phyloP scores from a whole-genome alignment of 2,888 invertebrate species.

The Eupithecia centaureata region DNA sequence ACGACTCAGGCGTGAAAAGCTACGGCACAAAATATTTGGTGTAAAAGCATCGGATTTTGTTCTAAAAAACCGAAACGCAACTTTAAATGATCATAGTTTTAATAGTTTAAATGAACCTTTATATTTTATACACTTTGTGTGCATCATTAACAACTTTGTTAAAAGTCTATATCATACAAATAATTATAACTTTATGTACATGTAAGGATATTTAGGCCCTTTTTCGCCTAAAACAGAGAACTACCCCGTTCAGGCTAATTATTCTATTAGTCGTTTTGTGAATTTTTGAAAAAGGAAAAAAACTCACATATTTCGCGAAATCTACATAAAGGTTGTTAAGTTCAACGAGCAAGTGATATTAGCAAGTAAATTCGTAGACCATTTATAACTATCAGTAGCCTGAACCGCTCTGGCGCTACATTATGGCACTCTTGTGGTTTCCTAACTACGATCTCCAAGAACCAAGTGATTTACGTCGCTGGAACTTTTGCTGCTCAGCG shows the following conservation, averaged over 20 bases:
- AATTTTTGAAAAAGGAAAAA: too few species aligned
- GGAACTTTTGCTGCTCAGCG: conserved; percentile 54
- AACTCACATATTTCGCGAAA: background rate
- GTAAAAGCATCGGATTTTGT: background rate
- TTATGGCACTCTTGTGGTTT: conserved; percentile 66
- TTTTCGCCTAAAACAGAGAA: too few species aligned
- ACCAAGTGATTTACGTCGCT: conserved; percentile 60
- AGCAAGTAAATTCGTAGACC: conserved; percentile 57
- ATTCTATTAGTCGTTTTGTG: too few species aligned
- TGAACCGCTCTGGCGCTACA: conserved; percentile 52
- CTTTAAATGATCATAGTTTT: too few species aligned
- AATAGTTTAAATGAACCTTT: too few species aligned
- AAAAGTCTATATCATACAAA: too few species aligned
- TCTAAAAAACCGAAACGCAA: background rate
- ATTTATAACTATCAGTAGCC: conserved; percentile 66
- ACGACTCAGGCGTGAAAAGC: background rate
- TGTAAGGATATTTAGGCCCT: too few species aligned
- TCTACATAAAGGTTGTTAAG: conserved; percentile 20
- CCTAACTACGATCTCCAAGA: conserved; percentile 63
- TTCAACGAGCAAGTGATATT: conserved; percentile 47
- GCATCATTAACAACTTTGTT: too few species aligned
- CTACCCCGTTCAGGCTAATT: too few species aligned
- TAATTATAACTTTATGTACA: too few species aligned
- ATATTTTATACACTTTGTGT: too few species aligned
- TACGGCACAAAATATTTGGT: background rate